Evolutionary conservation across 2,797 vertebrate species (phyloP), one percentile per base, ranked within the genome.

Genomic region (Zalophus californianus): DNA sequence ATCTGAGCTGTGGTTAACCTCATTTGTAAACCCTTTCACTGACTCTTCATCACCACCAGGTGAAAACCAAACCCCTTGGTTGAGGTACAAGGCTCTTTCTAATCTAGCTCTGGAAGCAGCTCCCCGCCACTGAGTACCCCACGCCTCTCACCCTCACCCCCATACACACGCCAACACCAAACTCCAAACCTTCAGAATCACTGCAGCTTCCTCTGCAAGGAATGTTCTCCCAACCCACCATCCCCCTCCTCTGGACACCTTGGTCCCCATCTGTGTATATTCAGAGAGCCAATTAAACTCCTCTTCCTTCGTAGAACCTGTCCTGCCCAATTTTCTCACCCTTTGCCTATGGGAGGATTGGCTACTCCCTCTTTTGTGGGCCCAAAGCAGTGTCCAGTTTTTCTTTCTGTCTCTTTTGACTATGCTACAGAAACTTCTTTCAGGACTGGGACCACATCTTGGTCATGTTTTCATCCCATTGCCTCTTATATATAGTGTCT

Each of bases 191-290:
- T 29, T 13, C 38, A 32, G 29, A 68, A 35, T 4, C 66, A 50
- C 44, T 3, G 7, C 35, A 4, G 41, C 4, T 38, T 52, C 50
- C 16, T 52, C 62, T 80, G 56, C 21, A 35, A 72, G 32, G 77
- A 84, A 5, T 2, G 1, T 58, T 75, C 10, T 58, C 44, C 48
- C 38, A 4, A 7, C 23, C 35, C 23, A 29, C n/a, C 29, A 20
- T 27, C 41, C 14, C 35, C 32, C 12, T 32, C 2, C n/a, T 21
- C 32, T 35, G 1, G 0, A 66, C 7, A 12, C 38, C n/a, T 2
- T 16, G 70, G 4, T 10, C 3, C 58, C 56, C 15, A 18, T 41
- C 52, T 41, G 2, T 3, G 8, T 21, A 4, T 50, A 64, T 6
- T 48, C 66, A 73, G 44, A 92, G 79, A 18, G 73, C 44, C 32